Base-by-base conservation (phyloP, 2,113 vertebrate genomes). In the Burhinus oedicnemus region DNA sequence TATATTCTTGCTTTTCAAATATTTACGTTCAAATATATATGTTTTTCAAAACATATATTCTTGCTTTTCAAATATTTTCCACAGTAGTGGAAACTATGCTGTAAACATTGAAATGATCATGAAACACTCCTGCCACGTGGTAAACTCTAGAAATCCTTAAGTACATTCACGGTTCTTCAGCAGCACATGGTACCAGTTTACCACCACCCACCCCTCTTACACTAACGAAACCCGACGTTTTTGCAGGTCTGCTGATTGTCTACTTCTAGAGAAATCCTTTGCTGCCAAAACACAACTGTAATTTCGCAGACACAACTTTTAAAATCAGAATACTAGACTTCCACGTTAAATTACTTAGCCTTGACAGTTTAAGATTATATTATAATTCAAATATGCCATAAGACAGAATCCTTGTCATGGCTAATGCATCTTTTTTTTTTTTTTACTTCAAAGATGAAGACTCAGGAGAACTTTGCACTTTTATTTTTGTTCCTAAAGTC, bases 1-100 rank as follows among this genome's bases (percentile, higher is more conserved):
- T 96, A 97, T 91, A 87, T 81, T 83, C 75, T 83, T 83, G 96
- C 96, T 97, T 95, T 95, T 94, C 89, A 58, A 81, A 74, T 70
- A 57, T 5, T 64, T 60, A 40, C 21, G 9, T 66, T 72, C 42
- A 82, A 8, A 77, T 64, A 94, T 71, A 71, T 71, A 32, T 90
- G 94, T 88, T 95, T 79, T 66, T 70, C 23, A 81, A 96, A 93
- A 96, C 93, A 96, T 87, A 96, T 91, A 96, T 94, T 90, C 71
- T 92, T 89, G 83, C 44, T 96, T 95, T 85, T 83, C 68, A 42
- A 91, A 8, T 49, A 17, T 72, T 87, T 94, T 75, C 89, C 83
- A 89, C 86, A 65, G 65, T 6, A 25, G 89, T 29, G 83, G 93
- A 95, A 91, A 83, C 0, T 18, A 49, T 36, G 36, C 27, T 79